A percentile compares a stretch with the other conserved stretches of the same genome.
Evolutionary conservation across 2,888 invertebrate genomes (phyloP).

Genomic region (Hydrotaea diabolus): DNA sequence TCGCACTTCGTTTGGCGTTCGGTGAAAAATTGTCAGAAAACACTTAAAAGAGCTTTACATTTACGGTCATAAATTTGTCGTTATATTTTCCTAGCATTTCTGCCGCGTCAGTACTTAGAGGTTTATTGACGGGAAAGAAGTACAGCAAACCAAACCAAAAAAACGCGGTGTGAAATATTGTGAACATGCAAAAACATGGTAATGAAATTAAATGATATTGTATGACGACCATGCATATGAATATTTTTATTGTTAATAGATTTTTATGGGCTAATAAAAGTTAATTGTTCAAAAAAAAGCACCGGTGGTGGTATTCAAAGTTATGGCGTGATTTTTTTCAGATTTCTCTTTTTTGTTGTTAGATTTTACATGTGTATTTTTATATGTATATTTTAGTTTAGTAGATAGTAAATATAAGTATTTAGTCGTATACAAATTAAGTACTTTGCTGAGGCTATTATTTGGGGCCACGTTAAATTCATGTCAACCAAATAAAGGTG

Average conservation of each 20-base stretch:
- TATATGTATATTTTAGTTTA: not conserved
- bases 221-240: not conserved
- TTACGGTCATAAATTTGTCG: not conserved
- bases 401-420: not conserved
- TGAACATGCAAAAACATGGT: constrained; percentile 18
- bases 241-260: constrained; percentile 53
- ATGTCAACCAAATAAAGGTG: no score
- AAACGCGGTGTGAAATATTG: not conserved
- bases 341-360: constrained; percentile 8
- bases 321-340: not conserved
- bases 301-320: not conserved
- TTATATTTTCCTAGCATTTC: not conserved
- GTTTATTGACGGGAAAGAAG: constrained; percentile 4
- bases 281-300: constrained; percentile 51
- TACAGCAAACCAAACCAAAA: not conserved
- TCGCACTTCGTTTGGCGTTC: not conserved
- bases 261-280: constrained; percentile 47
- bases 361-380: not conserved
- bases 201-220: constrained; percentile 20
- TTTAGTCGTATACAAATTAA: not conserved
- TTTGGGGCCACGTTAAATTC: no score
- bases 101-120: not conserved
- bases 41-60: constrained; percentile 40
- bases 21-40: constrained; percentile 30
- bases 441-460: not conserved